These are phyloP conservation scores for Lagria hirta DNA, from an alignment of 2,888 invertebrate species.

Conservation along the genomic window DNA sequence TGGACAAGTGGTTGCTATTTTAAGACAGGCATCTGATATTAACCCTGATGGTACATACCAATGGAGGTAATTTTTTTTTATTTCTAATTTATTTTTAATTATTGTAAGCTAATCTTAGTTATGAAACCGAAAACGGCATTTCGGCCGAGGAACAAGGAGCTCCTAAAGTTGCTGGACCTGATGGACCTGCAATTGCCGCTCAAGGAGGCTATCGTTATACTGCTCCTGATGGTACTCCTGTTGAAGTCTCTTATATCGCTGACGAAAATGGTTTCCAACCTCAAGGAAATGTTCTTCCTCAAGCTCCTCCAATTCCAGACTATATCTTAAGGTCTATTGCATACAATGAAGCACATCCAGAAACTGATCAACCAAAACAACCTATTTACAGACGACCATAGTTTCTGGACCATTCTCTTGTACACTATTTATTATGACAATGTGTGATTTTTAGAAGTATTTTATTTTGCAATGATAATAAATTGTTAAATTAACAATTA, in stretches of 20 bases:
- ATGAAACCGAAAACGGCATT: constrained; percentile 61
- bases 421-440: constrained; percentile 17
- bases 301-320: constrained; percentile 67
- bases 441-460: constrained; percentile 16
- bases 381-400: constrained; percentile 23
- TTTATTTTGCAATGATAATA: constrained; percentile 9
- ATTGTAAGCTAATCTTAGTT: constrained; percentile 40
- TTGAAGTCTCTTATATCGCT: constrained; percentile 63
- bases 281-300: constrained; percentile 59
- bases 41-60: constrained; percentile 57
- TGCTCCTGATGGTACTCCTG: constrained; percentile 64
- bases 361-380: constrained; percentile 43
- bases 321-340: constrained; percentile 67
- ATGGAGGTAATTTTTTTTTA: constrained; percentile 53
- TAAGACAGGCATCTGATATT: constrained; percentile 53
- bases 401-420: constrained; percentile 9
- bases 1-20: constrained; percentile 45
- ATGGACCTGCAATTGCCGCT: constrained; percentile 54
- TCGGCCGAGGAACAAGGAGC: constrained; percentile 50
- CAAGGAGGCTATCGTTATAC: constrained; percentile 60
- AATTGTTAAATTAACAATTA: constrained; percentile 24
- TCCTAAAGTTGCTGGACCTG: constrained; percentile 54
- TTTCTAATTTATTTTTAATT: constrained; percentile 13
- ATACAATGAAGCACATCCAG: constrained; percentile 66
- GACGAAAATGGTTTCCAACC: constrained; percentile 72